Conservation (phyloP, 2,888 invertebrate genomes). For the Marasmarcha lunaedactyla region DNA sequence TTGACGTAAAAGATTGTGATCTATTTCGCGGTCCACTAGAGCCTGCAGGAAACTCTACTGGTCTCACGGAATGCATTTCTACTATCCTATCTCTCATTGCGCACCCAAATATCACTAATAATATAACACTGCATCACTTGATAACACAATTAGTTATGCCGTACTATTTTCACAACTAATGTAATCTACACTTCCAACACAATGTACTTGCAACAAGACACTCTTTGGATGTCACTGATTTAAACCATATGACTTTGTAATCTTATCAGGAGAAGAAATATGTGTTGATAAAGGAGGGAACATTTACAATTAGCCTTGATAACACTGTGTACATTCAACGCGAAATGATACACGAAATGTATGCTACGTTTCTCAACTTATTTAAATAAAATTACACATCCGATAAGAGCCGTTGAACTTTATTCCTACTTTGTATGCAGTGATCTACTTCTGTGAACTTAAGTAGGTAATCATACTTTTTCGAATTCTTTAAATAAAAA, state of each 20-base stretch:
- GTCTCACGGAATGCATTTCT: constrained; percentile 41
- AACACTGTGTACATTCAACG: not conserved
- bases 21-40: constrained; percentile 42
- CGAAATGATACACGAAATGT: too few species aligned
- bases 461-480: too few species aligned
- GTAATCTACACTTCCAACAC: constrained; percentile 21
- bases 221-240: constrained; percentile 30
- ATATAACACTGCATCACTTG: constrained; percentile 34
- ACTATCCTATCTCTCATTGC: constrained; percentile 44
- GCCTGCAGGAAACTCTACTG: constrained; percentile 30
- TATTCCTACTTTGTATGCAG: too few species aligned
- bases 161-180: constrained; percentile 10
- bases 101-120: constrained; percentile 19
- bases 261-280: constrained; percentile 53
- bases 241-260: constrained; percentile 54
- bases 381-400: too few species aligned
- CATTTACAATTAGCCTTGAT: constrained; percentile 48
- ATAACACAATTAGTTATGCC: constrained; percentile 20
- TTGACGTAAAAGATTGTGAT: constrained; percentile 43
- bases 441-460: too few species aligned
- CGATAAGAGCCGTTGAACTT: too few species aligned
- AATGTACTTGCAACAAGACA: constrained; percentile 17
- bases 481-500: too few species aligned
- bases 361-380: too few species aligned
- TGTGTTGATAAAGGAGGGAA: constrained; percentile 49